Base-by-base conservation (phyloP, 2,797 vertebrate genomes). In the Anguilla anguilla region DNA sequence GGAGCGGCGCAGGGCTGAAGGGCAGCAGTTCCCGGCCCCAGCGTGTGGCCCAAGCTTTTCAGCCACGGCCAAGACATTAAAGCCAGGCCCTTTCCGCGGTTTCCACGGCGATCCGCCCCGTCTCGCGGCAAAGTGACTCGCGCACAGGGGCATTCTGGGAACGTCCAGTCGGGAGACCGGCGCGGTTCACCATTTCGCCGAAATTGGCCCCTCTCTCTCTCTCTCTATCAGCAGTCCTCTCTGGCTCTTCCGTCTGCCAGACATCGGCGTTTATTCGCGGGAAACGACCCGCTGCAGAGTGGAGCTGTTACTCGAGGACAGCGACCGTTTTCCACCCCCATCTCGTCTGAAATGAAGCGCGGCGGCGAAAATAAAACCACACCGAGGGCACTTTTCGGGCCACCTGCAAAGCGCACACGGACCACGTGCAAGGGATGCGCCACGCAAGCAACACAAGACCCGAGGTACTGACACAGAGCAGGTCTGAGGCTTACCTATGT, bases 401-500 rank as follows among this genome's bases (percentile, higher is more conserved):
- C 19, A 64, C 83, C 79, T 83, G 86, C 51, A 87, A 61, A 83
- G 28, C 17, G 31, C 59, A 53, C 11, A 31, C 4, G 39, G 86
- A 83, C 2, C 22, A 46, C 19, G n/a, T n/a, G n/a, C 82, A 31
- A 3, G 11, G 49, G 57, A 11, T 9, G 82, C 15, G 57, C 11
- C 7, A 59, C 1, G 25, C 19, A 84, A 84, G 82, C 82, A 55
- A 7, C 53, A 88, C 87, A 61, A n/a, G 43, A 49, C 64, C 51
- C 39, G 39, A 0, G 39, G 31, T 15, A 86, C 57, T 61, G 39
- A 49, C 77, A 49, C 11, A 79, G 74, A 96, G 79, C 51, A 86
- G 6, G 53, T 69, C 28, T 87, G 49, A 93, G 94, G 94, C 98
- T 97, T 98, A 99, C 99, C 99, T 99, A 97, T 99, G 99, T 97